Evolutionary conservation across 2,888 invertebrate species (phyloP).

Genomic region (Luperina nickerlii): DNA sequence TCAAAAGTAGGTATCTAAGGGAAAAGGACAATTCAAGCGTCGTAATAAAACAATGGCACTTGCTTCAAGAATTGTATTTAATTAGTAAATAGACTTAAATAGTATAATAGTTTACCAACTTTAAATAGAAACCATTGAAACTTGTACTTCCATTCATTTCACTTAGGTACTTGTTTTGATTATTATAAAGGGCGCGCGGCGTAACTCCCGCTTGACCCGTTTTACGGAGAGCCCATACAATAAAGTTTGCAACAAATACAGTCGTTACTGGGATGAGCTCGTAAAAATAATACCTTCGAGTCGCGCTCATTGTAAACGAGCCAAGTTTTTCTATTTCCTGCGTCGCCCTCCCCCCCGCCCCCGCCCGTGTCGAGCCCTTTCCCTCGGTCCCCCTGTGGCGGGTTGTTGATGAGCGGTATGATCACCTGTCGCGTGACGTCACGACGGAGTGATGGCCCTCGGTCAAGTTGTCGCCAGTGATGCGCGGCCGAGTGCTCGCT

Average conservation of each 20-base stretch:
- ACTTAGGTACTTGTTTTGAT: conserved; percentile 54
- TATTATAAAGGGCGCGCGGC: conserved; percentile 45
- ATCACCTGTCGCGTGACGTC: conserved; percentile 67
- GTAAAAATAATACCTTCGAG: conserved; percentile 73
- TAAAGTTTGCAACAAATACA: conserved; percentile 73
- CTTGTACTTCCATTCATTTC: conserved; percentile 38
- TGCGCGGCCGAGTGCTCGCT: not conserved
- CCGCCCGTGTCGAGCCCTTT: not conserved
- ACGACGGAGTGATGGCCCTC: conserved; percentile 42
- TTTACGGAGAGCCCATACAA: conserved; percentile 61
- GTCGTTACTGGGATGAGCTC: conserved; percentile 71
- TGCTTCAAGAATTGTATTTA: conserved; percentile 25
- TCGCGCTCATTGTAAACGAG: conserved; percentile 77
- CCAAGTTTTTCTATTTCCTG: conserved; percentile 82
- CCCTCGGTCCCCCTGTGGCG: conserved; percentile 24
- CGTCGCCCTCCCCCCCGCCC: conserved; percentile 23
- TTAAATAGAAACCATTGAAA: conserved; percentile 36
- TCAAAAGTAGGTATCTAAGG: conserved; percentile 9
- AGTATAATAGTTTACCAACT: conserved; percentile 31
- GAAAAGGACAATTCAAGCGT: conserved; percentile 8
- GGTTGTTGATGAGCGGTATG: conserved; percentile 68
- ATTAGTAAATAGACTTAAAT: conserved; percentile 19
- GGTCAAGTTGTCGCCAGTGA: conserved; percentile 64
- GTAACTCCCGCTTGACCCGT: conserved; percentile 66
- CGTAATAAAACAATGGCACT: conserved; percentile 19